Conservation (phyloP, 2,797 vertebrate species). For the Microctenopoma steveboyesi region DNA sequence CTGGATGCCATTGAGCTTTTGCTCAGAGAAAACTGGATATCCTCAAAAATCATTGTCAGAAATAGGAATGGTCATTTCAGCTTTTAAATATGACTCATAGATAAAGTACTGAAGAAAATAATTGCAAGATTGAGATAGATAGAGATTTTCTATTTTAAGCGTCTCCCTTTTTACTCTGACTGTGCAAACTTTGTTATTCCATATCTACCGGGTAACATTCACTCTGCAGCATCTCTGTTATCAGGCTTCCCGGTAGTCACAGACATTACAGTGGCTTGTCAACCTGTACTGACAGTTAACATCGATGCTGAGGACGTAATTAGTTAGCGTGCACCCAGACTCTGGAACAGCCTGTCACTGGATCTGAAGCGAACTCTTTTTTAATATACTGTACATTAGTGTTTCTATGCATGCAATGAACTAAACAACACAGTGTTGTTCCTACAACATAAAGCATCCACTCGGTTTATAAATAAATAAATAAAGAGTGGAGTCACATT, state of each 20-base stretch:
- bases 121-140: not conserved
- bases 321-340: slow-evolving; percentile 44
- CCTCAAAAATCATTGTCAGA: not conserved
- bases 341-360: slow-evolving; percentile 38
- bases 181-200: slow-evolving; percentile 1
- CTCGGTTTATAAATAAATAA: not conserved
- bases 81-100: not conserved
- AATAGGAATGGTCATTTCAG: no score
- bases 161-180: not conserved
- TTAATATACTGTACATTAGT: slow-evolving; percentile 17
- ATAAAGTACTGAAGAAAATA: not conserved
- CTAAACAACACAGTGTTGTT: not conserved
- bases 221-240: slow-evolving; percentile 40
- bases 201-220: slow-evolving; percentile 29
- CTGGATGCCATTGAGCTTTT: not conserved
- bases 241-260: slow-evolving; percentile 37
- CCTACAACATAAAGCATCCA: not conserved
- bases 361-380: slow-evolving; percentile 33
- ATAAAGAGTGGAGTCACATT: not conserved
- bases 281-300: slow-evolving; percentile 67
- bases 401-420: slow-evolving; percentile 10
- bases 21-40: not conserved
- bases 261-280: slow-evolving; percentile 63
- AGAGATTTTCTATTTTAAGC: not conserved
- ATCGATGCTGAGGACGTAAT: slow-evolving; percentile 45